phyloP scores from a whole-genome alignment of 2,113 vertebrate species.

The Ceyx margarethae region DNA sequence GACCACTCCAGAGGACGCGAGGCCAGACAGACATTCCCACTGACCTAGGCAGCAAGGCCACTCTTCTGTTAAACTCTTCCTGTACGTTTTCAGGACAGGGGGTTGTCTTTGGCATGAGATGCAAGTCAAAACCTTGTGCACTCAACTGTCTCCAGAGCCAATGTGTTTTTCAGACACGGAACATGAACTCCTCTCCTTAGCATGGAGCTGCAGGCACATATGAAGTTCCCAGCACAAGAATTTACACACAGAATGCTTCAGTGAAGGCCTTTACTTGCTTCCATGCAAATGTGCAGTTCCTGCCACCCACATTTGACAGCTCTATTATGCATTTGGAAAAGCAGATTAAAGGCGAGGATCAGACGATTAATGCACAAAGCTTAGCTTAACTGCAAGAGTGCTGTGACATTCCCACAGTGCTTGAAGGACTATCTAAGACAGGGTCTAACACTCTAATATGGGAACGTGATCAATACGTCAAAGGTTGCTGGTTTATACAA shows the following conservation, averaged over 20 bases:
- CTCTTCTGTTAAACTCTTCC: not conserved
- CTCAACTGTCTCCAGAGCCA: not conserved
- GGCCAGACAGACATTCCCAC: not conserved
- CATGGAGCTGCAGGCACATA: not conserved
- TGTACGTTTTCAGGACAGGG: not conserved
- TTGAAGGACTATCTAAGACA: not conserved
- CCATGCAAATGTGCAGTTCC: constrained; percentile 22
- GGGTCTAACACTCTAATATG: not conserved
- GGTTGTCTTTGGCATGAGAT: not conserved
- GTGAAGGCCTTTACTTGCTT: not conserved
- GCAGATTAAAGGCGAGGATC: constrained; percentile 40
- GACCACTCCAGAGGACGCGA: not conserved
- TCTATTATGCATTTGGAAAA: not conserved
- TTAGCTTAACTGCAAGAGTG: not conserved
- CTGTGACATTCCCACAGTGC: not conserved
- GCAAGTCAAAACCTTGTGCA: not conserved
- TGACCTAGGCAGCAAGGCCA: not conserved
- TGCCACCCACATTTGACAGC: constrained; percentile 22
- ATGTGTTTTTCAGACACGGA: not conserved
- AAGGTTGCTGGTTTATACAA: not conserved
- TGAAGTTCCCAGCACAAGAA: not conserved
- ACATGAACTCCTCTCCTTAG: not conserved
- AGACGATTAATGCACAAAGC: constrained; percentile 19
- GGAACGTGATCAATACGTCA: not conserved
- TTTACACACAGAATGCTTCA: not conserved